Conservation (phyloP, 2,888 invertebrate species). For the Pyrochroa serraticornis region DNA sequence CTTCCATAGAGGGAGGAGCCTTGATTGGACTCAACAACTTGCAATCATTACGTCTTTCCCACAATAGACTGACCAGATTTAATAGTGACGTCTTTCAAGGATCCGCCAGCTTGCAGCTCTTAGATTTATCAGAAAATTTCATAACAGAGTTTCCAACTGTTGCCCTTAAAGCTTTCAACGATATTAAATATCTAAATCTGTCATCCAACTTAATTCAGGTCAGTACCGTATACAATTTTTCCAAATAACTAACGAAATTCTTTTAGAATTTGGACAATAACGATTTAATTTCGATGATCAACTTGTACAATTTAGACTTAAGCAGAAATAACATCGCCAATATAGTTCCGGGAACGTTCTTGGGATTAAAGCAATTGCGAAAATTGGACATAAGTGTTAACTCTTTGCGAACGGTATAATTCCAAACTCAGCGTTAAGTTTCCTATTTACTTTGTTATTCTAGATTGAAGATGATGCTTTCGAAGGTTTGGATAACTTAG, state of each 20-base stretch:
- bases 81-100: conserved; percentile 86
- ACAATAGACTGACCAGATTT: conserved; percentile 79
- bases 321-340: conserved; percentile 85
- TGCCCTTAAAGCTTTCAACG: conserved; percentile 72
- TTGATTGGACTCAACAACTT: conserved; percentile 73
- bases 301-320: conserved; percentile 77
- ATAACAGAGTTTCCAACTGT: conserved; percentile 81
- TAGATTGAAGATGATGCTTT: conserved; percentile 89
- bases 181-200: conserved; percentile 76
- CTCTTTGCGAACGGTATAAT: conserved; percentile 80
- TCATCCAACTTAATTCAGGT: conserved; percentile 87
- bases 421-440: not conserved
- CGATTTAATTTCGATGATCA: conserved; percentile 70
- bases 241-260: conserved; percentile 5
- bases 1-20: conserved; percentile 76
- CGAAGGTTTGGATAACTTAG: conserved; percentile 78
- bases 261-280: conserved; percentile 78
- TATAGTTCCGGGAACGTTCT: conserved; percentile 81
- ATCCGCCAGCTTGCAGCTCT: conserved; percentile 73
- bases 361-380: conserved; percentile 72
- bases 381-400: conserved; percentile 86
- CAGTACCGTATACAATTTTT: conserved; percentile 42
- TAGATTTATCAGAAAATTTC: conserved; percentile 88
- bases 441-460: conserved; percentile 37
- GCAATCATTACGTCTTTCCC: conserved; percentile 73